Evolutionary conservation across 2,888 invertebrate species (phyloP).

Genomic region (Chrysomela aeneicollis): DNA sequence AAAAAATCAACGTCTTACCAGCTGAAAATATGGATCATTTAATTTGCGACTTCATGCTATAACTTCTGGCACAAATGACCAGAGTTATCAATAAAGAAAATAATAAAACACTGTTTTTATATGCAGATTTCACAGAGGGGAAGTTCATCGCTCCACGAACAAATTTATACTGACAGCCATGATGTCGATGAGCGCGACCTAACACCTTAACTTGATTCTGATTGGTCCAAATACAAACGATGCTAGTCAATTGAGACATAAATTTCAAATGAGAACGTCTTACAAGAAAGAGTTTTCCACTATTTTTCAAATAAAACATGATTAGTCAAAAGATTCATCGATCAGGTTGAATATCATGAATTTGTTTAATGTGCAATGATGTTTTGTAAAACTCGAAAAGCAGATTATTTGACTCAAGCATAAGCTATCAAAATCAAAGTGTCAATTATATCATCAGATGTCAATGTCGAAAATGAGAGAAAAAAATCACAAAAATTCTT

Average conservation of each 20-base stretch:
- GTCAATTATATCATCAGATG: too few species aligned
- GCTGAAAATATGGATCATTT: slow-evolving; percentile 43
- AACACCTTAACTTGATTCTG: slow-evolving; percentile 73
- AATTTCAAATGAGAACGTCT: not conserved
- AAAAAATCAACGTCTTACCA: slow-evolving; percentile 44
- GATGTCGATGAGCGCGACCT: slow-evolving; percentile 86
- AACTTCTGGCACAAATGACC: slow-evolving; percentile 51
- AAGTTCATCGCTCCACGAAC: slow-evolving; percentile 85
- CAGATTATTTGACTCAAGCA: too few species aligned
- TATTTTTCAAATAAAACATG: not conserved
- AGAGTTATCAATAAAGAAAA: slow-evolving; percentile 51
- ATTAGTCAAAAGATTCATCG: too few species aligned
- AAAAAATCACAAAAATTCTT: too few species aligned
- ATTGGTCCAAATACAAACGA: slow-evolving; percentile 66
- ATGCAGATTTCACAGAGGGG: slow-evolving; percentile 73
- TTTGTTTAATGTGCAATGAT: too few species aligned
- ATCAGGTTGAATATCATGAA: too few species aligned
- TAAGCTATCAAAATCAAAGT: too few species aligned
- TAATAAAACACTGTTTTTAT: slow-evolving; percentile 54
- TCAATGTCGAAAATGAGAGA: too few species aligned
- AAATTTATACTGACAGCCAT: slow-evolving; percentile 99
- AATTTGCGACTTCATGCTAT: slow-evolving; percentile 53
- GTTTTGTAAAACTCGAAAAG: too few species aligned
- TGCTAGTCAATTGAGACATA: slow-evolving; percentile 13
- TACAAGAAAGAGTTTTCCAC: not conserved